Conservation (phyloP, 2,888 invertebrate species). For the Drosophila putrida region DNA sequence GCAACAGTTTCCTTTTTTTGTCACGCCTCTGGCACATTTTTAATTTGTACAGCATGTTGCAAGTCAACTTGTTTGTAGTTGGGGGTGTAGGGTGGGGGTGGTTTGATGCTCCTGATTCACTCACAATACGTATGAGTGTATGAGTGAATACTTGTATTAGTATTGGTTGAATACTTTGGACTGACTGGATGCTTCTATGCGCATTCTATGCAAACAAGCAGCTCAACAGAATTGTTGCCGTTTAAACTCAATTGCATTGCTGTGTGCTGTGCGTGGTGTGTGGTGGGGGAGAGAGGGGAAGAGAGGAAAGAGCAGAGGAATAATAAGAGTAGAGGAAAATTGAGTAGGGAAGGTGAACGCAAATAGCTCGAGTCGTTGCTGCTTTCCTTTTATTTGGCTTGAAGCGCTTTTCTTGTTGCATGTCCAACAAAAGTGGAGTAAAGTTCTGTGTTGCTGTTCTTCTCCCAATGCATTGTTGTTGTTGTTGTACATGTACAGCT, state of each 20-base stretch:
- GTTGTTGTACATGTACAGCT: slow-evolving; percentile 25
- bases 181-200: slow-evolving; percentile 40
- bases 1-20: slow-evolving; percentile 43
- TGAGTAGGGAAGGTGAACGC: slow-evolving; percentile 1
- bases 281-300: not conserved
- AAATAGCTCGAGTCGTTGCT: slow-evolving; percentile 37
- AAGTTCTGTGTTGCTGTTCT: slow-evolving; percentile 28
- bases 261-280: slow-evolving; percentile 8
- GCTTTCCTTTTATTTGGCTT: slow-evolving; percentile 26
- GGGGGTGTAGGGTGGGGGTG: not conserved
- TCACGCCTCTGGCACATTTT: slow-evolving; percentile 67
- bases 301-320: not conserved
- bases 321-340: too few relatives aligned
- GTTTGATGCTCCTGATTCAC: not conserved
- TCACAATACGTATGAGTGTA: not conserved
- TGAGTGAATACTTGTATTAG: not conserved
- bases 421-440: slow-evolving; percentile 47
- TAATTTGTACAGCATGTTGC: slow-evolving; percentile 74
- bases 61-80: slow-evolving; percentile 34
- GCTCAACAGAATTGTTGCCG: slow-evolving; percentile 60
- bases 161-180: slow-evolving; percentile 33
- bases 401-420: slow-evolving; percentile 49
- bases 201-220: slow-evolving; percentile 58
- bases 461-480: slow-evolving; percentile 6
- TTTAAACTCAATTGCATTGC: slow-evolving; percentile 73